phyloP scores from a whole-genome alignment of 2,797 vertebrate species.

The Sebastiscus albofasciatus region DNA sequence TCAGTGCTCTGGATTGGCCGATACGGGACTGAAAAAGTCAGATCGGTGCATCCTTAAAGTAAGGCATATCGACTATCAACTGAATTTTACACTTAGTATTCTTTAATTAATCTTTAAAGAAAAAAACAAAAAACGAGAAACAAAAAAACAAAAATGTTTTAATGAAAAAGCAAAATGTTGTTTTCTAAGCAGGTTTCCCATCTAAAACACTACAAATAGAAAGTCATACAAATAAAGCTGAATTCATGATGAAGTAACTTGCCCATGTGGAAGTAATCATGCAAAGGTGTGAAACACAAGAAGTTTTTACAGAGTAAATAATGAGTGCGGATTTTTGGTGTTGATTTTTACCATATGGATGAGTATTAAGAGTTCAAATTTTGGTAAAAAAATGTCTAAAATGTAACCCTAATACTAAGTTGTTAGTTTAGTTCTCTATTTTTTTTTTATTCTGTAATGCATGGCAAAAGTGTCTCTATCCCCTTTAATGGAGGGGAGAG shows the following conservation, averaged over 20 bases:
- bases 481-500: slow-evolving; percentile 41
- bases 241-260: background rate
- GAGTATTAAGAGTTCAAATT: background rate
- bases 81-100: too few species aligned
- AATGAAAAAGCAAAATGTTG: too few species aligned
- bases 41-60: too few species aligned
- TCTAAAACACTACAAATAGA: background rate
- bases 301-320: background rate
- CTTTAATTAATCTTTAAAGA: too few species aligned
- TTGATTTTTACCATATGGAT: background rate
- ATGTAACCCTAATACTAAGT: background rate
- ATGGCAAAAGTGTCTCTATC: background rate
- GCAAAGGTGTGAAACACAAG: background rate
- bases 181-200: too few species aligned
- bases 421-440: background rate
- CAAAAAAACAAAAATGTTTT: too few species aligned
- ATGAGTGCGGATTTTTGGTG: background rate
- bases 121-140: too few species aligned
- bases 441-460: background rate
- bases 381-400: background rate
- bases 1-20: too few species aligned
- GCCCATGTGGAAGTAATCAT: background rate
- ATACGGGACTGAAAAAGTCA: too few species aligned
- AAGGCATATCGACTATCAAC: too few species aligned
- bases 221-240: background rate